phyloP scores from a whole-genome alignment of 2,113 vertebrate genomes.

The Sterrhoptilus dennistouni region DNA sequence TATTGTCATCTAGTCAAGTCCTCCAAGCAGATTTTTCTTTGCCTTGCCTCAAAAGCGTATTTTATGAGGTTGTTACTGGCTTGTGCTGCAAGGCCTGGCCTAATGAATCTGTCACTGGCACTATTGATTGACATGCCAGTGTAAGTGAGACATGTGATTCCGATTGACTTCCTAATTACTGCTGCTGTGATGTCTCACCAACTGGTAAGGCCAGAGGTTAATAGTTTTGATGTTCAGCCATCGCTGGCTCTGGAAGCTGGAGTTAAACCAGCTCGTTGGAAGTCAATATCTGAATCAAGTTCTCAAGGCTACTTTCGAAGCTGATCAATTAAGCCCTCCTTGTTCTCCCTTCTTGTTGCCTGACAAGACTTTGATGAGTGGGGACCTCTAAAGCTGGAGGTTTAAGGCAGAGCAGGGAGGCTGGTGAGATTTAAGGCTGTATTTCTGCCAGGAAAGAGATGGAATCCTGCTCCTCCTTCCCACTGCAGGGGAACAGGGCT shows the following conservation, averaged over 20 bases:
- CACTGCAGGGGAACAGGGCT: not conserved
- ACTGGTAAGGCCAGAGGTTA: constrained; percentile 90
- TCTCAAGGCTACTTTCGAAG: constrained; percentile 82
- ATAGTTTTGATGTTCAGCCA: constrained; percentile 88
- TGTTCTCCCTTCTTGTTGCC: constrained; percentile 58
- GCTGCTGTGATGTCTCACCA: constrained; percentile 89
- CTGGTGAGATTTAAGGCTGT: constrained; percentile 1
- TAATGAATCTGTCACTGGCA: constrained; percentile 89
- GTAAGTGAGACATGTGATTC: constrained; percentile 92
- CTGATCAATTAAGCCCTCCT: constrained; percentile 81
- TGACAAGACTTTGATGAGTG: constrained; percentile 77
- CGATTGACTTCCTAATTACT: constrained; percentile 99
- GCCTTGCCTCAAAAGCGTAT: constrained; percentile 76
- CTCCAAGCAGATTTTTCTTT: constrained; percentile 73
- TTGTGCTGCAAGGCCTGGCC: constrained; percentile 80
- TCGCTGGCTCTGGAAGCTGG: constrained; percentile 74
- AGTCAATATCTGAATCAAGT: constrained; percentile 83
- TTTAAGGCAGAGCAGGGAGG: constrained; percentile 52
- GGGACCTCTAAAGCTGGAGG: constrained; percentile 56
- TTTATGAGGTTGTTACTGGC: constrained; percentile 86
- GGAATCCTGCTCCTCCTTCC: not conserved
- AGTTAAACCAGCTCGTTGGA: constrained; percentile 73
- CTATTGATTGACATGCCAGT: constrained; percentile 87
- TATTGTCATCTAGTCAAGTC: constrained; percentile 80
- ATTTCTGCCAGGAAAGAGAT: not conserved